Percentiles rank a stretch among this genome's conserved stretches.
Evolutionary conservation across 2,797 vertebrate genomes (phyloP).

Genomic region (Tiaroga cobitis): DNA sequence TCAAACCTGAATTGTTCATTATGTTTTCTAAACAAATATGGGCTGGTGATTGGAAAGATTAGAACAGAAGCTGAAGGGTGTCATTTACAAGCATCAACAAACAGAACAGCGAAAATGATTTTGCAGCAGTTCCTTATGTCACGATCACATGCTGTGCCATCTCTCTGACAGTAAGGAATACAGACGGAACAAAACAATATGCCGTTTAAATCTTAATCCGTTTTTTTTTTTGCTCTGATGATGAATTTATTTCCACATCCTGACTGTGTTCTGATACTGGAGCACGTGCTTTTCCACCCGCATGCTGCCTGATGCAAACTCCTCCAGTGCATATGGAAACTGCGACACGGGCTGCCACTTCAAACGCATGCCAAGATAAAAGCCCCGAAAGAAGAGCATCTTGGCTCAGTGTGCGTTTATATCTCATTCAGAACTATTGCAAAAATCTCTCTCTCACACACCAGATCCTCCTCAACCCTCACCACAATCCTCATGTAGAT

Average conservation of each 20-base stretch:
- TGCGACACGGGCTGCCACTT: constrained; percentile 25
- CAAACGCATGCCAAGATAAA: constrained; percentile 38
- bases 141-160: background rate
- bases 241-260: constrained; percentile 35
- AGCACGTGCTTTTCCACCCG: constrained; percentile 16
- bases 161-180: constrained; percentile 2
- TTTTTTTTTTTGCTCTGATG: constrained; percentile 8
- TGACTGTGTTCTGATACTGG: constrained; percentile 6
- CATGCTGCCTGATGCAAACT: constrained; percentile 1
- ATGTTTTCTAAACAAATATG: background rate
- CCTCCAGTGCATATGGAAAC: constrained; percentile 26
- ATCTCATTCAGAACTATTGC: constrained; percentile 11
- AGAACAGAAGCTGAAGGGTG: background rate
- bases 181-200: background rate
- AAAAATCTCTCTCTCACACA: constrained; percentile 4
- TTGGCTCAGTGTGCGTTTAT: background rate
- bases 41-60: background rate
- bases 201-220: background rate
- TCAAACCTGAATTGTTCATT: too few relatives aligned
- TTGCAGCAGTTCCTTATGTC: background rate
- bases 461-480: constrained; percentile 11
- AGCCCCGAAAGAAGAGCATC: constrained; percentile 15
- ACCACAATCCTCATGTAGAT: background rate
- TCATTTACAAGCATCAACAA: background rate
- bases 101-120: background rate